Evolutionary conservation across 2,888 invertebrate genomes (phyloP), one percentile per base, ranked within the genome.

Genomic region (Eupeodes luniger): DNA sequence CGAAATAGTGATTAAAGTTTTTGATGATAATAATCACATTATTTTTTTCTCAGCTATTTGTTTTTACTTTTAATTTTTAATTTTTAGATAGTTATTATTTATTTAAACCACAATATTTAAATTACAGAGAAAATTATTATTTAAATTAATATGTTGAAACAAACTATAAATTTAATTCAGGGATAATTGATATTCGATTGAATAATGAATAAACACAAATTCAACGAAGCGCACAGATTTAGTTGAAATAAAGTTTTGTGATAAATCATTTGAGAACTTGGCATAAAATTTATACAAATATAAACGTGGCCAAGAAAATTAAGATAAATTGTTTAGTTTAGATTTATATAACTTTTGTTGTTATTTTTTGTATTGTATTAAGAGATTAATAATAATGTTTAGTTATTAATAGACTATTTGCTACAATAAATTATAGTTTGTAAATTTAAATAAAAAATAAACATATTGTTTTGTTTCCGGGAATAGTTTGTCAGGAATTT

Each of bases 161-260:
- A 14, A 14, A 6, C 27, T 34, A 27, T n/a, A 72, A 44, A 59
- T 9, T 64, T 49, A 44, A 67, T 66, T 74, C 49, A 40, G 59
- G 10, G 2, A 51, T 77, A 83, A 84, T 87, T 84, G 77, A 74
- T 61, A 74, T 81, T 81, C 72, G 74, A 87, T 84, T 84, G 84
- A 87, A 80, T 64, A 80, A 27, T 27, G 27, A 27, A 27, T 66
- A 14, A 1, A 40, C 40, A 40, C 5, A 40, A 40, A 40, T 40
- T 1, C 49, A 64, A 19, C 5, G 5, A 16, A 19, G 47, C 80
- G 53, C 57, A 61, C 36, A 62, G 72, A 83, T 80, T 84, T 57
- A 57, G 76, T 55, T 61, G 62, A 77, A 87, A 69, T 1, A 72
- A 55, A 3, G 1, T 59, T 72, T 74, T 62, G 61, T 44, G 55